Conservation (phyloP, 2,888 invertebrate genomes). For the Heliconius cydno region DNA sequence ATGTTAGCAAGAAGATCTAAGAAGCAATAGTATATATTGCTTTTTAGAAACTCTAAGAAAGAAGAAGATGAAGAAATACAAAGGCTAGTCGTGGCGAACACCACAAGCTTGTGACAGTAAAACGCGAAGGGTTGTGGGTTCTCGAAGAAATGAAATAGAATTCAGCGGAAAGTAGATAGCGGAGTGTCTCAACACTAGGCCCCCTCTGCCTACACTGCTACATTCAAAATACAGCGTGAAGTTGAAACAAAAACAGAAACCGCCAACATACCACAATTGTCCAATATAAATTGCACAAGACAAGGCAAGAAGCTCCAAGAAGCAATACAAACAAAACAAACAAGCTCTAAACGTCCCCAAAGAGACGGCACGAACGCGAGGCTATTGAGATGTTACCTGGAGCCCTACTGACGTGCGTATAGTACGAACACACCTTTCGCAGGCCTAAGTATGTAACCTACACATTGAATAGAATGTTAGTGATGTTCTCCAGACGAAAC, state of each 20-base stretch:
- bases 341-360: slow-evolving; percentile 49
- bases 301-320: slow-evolving; percentile 45
- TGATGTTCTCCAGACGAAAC: slow-evolving; percentile 60
- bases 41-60: too few relatives aligned
- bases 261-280: slow-evolving; percentile 36
- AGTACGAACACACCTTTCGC: slow-evolving; percentile 60
- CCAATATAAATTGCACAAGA: slow-evolving; percentile 46
- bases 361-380: slow-evolving; percentile 57
- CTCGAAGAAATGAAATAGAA: too few relatives aligned
- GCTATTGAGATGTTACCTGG: slow-evolving; percentile 76
- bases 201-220: too few relatives aligned
- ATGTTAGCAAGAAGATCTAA: slow-evolving; percentile 46
- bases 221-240: background rate
- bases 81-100: too few relatives aligned
- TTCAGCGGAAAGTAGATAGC: too few relatives aligned
- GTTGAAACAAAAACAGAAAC: background rate
- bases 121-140: too few relatives aligned
- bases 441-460: slow-evolving; percentile 54
- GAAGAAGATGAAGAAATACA: too few relatives aligned
- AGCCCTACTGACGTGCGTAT: slow-evolving; percentile 65
- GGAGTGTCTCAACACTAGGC: too few relatives aligned
- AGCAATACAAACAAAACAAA: background rate
- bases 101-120: too few relatives aligned
- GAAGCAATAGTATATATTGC: background rate
- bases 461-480: slow-evolving; percentile 69